Evolutionary conservation across 2,888 invertebrate species (phyloP).

Genomic region (Adelognathus sp.): DNA sequence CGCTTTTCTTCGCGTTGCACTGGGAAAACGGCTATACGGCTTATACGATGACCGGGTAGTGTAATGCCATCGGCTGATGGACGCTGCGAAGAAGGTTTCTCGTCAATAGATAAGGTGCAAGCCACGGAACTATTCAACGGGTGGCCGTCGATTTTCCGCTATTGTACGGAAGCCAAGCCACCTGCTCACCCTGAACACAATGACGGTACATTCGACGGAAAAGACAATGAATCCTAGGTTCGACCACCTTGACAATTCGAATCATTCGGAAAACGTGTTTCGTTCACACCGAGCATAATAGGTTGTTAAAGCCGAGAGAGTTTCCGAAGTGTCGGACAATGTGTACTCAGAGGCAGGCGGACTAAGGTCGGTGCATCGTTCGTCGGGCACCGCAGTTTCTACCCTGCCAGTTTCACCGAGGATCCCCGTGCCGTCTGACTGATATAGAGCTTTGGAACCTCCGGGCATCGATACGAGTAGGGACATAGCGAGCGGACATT

Average conservation of each 20-base stretch:
- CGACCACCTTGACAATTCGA: conserved; percentile 52
- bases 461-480: neutral
- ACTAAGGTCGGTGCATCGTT: neutral
- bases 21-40: too few species aligned
- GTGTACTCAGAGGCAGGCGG: too few species aligned
- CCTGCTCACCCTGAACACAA: conserved; percentile 63
- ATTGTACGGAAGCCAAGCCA: conserved; percentile 65
- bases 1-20: too few species aligned
- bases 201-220: conserved; percentile 24
- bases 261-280: conserved; percentile 47
- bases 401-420: neutral
- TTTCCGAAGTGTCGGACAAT: conserved; percentile 7
- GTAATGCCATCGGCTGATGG: conserved; percentile 67
- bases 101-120: conserved; percentile 69
- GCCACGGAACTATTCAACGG: conserved; percentile 64
- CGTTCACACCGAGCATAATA: conserved; percentile 50
- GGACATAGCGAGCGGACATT: neutral
- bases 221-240: conserved; percentile 50
- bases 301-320: conserved; percentile 17
- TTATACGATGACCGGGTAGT: conserved; percentile 50
- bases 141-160: conserved; percentile 68
- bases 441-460: conserved; percentile 35
- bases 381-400: neutral
- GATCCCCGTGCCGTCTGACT: neutral
- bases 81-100: conserved; percentile 69